A percentile compares a stretch with the other conserved stretches of the same genome.
Conservation (phyloP, 1,140 invertebrate genomes). For the Eubasilissa regina region DNA sequence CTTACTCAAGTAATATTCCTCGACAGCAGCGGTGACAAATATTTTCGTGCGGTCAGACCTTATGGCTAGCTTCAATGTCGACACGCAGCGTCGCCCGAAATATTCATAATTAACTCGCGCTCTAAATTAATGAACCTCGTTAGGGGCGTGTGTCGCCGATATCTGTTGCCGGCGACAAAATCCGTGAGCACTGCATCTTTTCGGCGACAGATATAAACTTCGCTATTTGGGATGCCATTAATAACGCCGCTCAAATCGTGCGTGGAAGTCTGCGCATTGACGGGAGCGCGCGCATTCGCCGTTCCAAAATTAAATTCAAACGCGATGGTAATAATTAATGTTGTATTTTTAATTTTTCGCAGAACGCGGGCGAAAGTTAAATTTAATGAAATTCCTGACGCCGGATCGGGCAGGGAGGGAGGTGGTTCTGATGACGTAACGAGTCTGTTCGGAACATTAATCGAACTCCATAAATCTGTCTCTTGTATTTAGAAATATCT, state of each 20-base stretch:
- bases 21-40: background rate
- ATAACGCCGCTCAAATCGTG: slow-evolving; percentile 45
- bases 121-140: slow-evolving; percentile 52
- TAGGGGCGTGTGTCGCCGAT: slow-evolving; percentile 40
- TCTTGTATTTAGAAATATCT: background rate
- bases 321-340: slow-evolving; percentile 51
- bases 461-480: slow-evolving; percentile 17
- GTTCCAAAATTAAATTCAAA: slow-evolving; percentile 47
- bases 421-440: slow-evolving; percentile 4
- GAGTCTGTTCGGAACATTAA: slow-evolving; percentile 12
- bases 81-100: slow-evolving; percentile 43
- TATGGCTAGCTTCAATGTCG: slow-evolving; percentile 28
- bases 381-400: slow-evolving; percentile 47
- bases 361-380: slow-evolving; percentile 47
- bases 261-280: slow-evolving; percentile 42
- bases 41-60: background rate
- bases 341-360: slow-evolving; percentile 53
- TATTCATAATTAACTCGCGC: slow-evolving; percentile 54
- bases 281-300: slow-evolving; percentile 43
- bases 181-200: slow-evolving; percentile 24
- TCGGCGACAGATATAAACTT: slow-evolving; percentile 30
- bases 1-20: too few relatives aligned
- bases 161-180: slow-evolving; percentile 25
- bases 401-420: background rate
- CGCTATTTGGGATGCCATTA: slow-evolving; percentile 37